Percentiles rank a stretch among this genome's conserved stretches.
phyloP scores from a whole-genome alignment of 2,797 vertebrate species.

The Hipposideros larvatus region DNA sequence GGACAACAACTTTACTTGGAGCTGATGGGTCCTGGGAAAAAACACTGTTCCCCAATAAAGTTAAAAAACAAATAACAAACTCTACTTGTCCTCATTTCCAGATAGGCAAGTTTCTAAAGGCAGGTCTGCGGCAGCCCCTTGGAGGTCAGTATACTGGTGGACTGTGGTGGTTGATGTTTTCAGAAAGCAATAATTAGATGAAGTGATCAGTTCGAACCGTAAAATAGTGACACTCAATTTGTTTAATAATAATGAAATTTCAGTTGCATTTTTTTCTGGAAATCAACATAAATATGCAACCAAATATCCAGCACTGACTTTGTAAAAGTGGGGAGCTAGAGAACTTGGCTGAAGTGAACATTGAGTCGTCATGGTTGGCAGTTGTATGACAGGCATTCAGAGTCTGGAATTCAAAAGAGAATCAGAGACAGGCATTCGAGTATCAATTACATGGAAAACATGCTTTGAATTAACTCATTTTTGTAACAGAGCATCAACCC shows the following conservation, averaged over 20 bases:
- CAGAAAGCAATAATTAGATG: background rate
- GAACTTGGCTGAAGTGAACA: background rate
- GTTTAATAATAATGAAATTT: background rate
- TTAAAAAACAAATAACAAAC: background rate
- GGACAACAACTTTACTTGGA: too few species aligned
- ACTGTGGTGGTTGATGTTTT: background rate
- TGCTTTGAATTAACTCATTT: conserved; percentile 43
- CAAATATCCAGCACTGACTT: background rate
- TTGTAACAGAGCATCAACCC: conserved; percentile 31
- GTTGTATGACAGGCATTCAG: background rate
- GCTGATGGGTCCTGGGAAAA: too few species aligned
- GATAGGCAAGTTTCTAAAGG: conserved; percentile 47
- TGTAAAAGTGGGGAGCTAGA: background rate
- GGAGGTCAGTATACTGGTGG: background rate
- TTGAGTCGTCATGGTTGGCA: background rate
- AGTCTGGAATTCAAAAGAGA: background rate
- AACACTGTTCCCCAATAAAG: too few species aligned
- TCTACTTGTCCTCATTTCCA: background rate
- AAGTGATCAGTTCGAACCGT: background rate
- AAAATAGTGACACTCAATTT: background rate
- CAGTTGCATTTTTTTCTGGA: background rate
- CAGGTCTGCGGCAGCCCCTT: background rate
- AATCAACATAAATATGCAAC: background rate
- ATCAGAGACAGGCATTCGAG: background rate
- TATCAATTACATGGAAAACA: conserved; percentile 26